These are phyloP conservation scores for Deilephila porcellus DNA, from an alignment of 2,888 invertebrate genomes.

Conservation along the genomic window DNA sequence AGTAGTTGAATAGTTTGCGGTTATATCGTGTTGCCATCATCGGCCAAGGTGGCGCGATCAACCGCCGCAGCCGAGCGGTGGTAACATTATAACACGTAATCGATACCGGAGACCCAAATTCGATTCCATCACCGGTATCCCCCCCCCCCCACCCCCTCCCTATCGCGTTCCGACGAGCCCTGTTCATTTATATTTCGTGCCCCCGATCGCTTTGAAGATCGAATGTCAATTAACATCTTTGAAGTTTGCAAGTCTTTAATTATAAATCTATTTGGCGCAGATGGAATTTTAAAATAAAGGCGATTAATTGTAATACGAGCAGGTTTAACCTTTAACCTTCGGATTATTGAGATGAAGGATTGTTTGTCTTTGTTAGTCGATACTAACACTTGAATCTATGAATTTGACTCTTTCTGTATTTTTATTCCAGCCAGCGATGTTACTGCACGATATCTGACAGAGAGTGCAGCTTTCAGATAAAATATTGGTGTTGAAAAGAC, in stretches of 20 bases:
- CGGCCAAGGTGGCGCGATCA: constrained; percentile 9
- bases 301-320: background rate
- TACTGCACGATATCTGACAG: no score
- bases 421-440: no score
- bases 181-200: constrained; percentile 37
- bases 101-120: constrained; percentile 30
- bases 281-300: background rate
- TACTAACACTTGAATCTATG: no score
- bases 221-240: constrained; percentile 42
- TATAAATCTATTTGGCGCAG: constrained; percentile 39
- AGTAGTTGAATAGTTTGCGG: constrained; percentile 24
- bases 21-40: constrained; percentile 21
- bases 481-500: no score
- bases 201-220: constrained; percentile 32
- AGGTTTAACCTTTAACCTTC: background rate
- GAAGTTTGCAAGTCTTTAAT: constrained; percentile 39
- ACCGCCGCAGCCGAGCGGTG: background rate
- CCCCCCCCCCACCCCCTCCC: background rate
- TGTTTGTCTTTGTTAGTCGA: no score
- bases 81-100: constrained; percentile 33
- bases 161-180: background rate
- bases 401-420: no score
- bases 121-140: constrained; percentile 23
- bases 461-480: no score
- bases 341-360: no score